Evolutionary conservation across 2,888 invertebrate genomes (phyloP), one percentile per base, ranked within the genome.

Genomic region (Troilus luridus): DNA sequence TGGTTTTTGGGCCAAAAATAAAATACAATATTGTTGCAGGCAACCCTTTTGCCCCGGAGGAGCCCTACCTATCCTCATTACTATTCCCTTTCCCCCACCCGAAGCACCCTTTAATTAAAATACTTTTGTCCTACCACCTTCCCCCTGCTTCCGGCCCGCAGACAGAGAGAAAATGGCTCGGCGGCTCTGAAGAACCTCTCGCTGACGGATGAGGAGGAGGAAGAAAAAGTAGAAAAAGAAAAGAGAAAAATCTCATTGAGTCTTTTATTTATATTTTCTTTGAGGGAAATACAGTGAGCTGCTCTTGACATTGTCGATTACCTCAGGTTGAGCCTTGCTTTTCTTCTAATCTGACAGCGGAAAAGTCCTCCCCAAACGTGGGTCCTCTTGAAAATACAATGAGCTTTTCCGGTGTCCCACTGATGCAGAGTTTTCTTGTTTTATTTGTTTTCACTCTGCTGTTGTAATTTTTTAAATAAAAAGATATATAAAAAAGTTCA

Each of bases 191-290:
- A 54, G 85, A 85, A 85, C 85, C n/a, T n/a, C 85, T 58, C 56
- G 5, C 85, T 58, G 56, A 85, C 85, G 56, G 85, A 54, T 56
- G 54, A 58, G 85, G 21, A 85, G n/a, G n/a, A 56, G 56, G 11
- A 10, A 85, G 27, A 54, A 85, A 85, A 54, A 85, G n/a, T 56
- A 85, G n/a, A 85, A n/a, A 85, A 85, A 56, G 56, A 85, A 14
- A 58, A 54, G 56, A 85, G 85, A 85, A 85, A 85, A 85, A 85
- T 85, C 85, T 85, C 85, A 85, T 85, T 85, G 85, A 58, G 85
- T 85, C 85, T 85, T 81, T 56, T 85, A 85, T 85, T 85, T 85
- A 85, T 85, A 85, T 85, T 85, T 85, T 85, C 85, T 85, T 85
- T 85, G 85, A 85, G 85, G 56, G 56, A 58, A 85, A 58, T 58